Conservation (phyloP, 2,888 invertebrate genomes). For the Stenotaenia linearis region DNA sequence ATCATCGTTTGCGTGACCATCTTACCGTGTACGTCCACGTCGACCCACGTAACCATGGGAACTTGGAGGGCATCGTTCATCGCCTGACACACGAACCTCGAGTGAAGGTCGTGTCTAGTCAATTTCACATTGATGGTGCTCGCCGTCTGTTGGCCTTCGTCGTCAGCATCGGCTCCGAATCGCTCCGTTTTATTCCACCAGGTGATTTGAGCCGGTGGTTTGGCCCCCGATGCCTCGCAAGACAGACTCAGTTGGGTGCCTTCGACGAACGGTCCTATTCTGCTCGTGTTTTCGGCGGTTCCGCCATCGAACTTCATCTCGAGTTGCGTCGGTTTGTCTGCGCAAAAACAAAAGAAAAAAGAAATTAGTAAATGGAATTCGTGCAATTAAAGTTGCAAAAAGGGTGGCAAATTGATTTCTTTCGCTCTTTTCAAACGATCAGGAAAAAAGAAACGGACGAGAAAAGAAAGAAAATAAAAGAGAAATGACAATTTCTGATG, state of each 20-base stretch:
- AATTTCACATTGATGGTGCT: slow-evolving; percentile 61
- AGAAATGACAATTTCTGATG: not conserved
- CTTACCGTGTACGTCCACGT: slow-evolving; percentile 70
- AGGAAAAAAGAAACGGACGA: not conserved
- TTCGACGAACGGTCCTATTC: slow-evolving; percentile 64
- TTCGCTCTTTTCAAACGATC: not conserved
- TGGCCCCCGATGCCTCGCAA: slow-evolving; percentile 72
- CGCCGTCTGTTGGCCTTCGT: slow-evolving; percentile 59
- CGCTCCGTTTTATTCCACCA: slow-evolving; percentile 75
- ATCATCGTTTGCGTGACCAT: slow-evolving; percentile 37
- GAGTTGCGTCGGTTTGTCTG: not conserved
- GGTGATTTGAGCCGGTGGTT: slow-evolving; percentile 74
- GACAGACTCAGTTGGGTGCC: slow-evolving; percentile 61
- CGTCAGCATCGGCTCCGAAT: slow-evolving; percentile 53
- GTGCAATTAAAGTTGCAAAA: too few relatives aligned
- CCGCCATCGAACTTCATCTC: slow-evolving; percentile 7
- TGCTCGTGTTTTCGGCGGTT: slow-evolving; percentile 16
- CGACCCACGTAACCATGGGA: slow-evolving; percentile 49
- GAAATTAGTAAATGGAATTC: too few relatives aligned
- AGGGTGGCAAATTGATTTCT: too few relatives aligned
- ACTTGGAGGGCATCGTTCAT: slow-evolving; percentile 59
- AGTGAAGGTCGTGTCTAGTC: slow-evolving; percentile 64
- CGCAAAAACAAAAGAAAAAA: not conserved
- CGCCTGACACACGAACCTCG: slow-evolving; percentile 65
- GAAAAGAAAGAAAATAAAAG: not conserved